Percentiles rank a stretch among this genome's conserved stretches.
Conservation (phyloP, 2,797 vertebrate species). For the Pristis pectinata region DNA sequence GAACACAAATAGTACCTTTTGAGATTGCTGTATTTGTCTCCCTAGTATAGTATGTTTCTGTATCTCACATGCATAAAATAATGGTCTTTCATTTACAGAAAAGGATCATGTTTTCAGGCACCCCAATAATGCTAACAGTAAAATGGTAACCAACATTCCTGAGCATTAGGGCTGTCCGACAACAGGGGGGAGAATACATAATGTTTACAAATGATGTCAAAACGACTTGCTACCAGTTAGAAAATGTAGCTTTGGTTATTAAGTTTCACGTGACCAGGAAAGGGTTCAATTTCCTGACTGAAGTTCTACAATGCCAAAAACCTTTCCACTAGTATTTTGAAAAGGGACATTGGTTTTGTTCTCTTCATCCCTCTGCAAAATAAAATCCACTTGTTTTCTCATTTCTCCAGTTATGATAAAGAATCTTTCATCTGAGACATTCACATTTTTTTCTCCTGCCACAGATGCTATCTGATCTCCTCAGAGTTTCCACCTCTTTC, state of each 20-base stretch:
- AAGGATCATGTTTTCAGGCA: neutral
- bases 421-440: too few species aligned
- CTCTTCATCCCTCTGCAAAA: too few species aligned
- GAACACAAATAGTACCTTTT: neutral
- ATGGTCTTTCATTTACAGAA: neutral
- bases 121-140: neutral
- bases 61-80: neutral
- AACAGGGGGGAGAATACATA: neutral
- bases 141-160: neutral
- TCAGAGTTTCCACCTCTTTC: neutral
- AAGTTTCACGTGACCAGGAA: neutral
- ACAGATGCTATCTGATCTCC: neutral
- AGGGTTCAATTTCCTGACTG: neutral
- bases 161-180: neutral
- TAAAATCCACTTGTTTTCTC: too few species aligned
- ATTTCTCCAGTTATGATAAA: too few species aligned
- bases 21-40: neutral
- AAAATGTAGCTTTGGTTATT: neutral
- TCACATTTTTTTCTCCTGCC: neutral
- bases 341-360: neutral
- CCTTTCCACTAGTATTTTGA: neutral
- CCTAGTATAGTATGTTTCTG: slow-evolving; percentile 13
- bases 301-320: neutral
- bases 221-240: neutral
- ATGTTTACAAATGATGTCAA: neutral